Evolutionary conservation across 2,113 vertebrate genomes (phyloP), one percentile per base, ranked within the genome.

Genomic region (Apaloderma vittatum): DNA sequence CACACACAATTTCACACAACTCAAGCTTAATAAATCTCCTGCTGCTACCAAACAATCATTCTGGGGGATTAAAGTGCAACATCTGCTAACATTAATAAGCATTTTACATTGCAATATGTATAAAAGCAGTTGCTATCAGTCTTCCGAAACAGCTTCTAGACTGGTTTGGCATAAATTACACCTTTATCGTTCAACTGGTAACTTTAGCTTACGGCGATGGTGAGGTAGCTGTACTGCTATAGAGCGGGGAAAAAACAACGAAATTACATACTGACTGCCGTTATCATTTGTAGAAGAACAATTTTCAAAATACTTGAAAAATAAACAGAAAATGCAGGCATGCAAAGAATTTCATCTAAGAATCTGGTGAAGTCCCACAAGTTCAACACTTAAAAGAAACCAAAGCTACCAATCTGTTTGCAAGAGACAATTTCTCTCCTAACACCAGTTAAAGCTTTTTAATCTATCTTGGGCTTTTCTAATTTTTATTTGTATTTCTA

Each of bases 1-100:
- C 96, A 97, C 98, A 98, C 97, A 97, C 96, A 98, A 98, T 98
- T 98, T 98, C 98, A 98, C 98, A 98, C 97, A 97, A 98, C 96
- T 98, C 96, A 96, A 95, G 97, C 97, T 98, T 98, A 98, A 98
- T 98, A 98, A 98, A 98, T 98, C 97, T 98, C 98, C 98, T 97
- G 97, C 98, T 98, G 98, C 94, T 97, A 98, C 97, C 97, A 98
- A 98, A 98, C 98, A 98, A 98, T 98, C 97, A 98, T 98, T 98
- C 98, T 88, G 96, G 76, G 88, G 97, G 98, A 98, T 98, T 98
- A 98, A 98, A 98, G 97, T 96, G 78, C 96, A 98, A 97, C 97
- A 98, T 98, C 97, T 98, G 98, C 96, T 98, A 97, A 97, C 96
- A 98, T 97, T 98, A 98, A 98, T 97, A 98, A 97, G 97, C 95